Evolutionary conservation across 2,797 vertebrate genomes (phyloP).

Genomic region (Dipus sagitta): DNA sequence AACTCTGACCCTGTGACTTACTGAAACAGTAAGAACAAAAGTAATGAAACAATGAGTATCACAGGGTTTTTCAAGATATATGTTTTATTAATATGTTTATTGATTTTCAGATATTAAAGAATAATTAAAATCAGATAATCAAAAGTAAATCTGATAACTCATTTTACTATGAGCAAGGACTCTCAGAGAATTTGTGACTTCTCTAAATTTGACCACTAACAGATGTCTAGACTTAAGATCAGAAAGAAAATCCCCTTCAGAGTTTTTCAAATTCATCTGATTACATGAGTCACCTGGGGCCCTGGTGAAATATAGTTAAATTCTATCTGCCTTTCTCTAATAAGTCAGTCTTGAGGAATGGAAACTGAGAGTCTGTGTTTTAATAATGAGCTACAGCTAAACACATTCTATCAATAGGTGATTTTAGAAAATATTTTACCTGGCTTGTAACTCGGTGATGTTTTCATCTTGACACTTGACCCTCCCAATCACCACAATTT

Average conservation of each 20-base stretch:
- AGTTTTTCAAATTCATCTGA: constrained; percentile 11
- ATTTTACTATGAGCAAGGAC: background rate
- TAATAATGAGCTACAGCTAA: background rate
- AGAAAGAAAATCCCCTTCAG: constrained; percentile 4
- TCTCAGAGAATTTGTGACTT: background rate
- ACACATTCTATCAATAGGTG: background rate
- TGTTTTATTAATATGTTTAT: background rate
- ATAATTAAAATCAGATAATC: background rate
- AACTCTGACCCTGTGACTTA: background rate
- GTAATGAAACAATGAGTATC: background rate
- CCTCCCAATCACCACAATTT: constrained; percentile 2
- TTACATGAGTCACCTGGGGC: background rate
- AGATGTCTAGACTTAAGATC: constrained; percentile 8
- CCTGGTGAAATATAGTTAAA: constrained; percentile 4
- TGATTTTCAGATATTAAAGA: constrained; percentile 26
- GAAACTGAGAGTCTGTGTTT: background rate
- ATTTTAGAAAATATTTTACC: background rate
- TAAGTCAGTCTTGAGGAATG: background rate
- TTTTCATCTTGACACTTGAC: constrained; percentile 37
- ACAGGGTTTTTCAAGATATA: background rate
- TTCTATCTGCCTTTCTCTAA: background rate
- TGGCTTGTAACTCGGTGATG: constrained; percentile 3
- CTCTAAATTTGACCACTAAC: background rate
- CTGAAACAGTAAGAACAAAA: constrained; percentile 23
- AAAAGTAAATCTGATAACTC: background rate